Base-by-base conservation (phyloP, 2,888 invertebrate species). In the Tiliacea citrago region DNA sequence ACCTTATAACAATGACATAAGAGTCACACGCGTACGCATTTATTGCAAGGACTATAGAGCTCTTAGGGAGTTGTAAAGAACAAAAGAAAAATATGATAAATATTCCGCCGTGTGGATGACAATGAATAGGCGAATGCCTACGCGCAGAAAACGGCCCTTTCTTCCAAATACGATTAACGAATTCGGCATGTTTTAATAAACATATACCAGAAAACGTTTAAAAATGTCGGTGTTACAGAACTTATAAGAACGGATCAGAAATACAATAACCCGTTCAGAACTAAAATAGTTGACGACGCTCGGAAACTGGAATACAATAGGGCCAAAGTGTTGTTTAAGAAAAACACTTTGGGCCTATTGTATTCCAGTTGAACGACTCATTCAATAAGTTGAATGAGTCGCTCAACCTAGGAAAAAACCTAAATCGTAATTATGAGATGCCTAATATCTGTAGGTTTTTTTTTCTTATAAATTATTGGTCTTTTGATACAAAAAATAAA, bases 71-170 rank as follows among this genome's bases (percentile, higher is more conserved):
- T 10, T 24, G 9, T 39, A 55, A 51, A 60, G 18, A 68, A 72
- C 60, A 75, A 72, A 60, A 55, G 51, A 61, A 57, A 24, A 42
- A 42, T n/a, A n/a, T 42, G 61, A 13, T 49, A 35, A 29, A 39
- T 66, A 63, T 77, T 76, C 53, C 29, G 13, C 10, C 21, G n/a
- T 21, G 35, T 49, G 18, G 13, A 13, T 51, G 49, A 61, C 74
- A 73, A 73, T 65, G 60, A 73, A 60, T 21, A 73, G 21, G 12
- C 16, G 58, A 75, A 75, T 66, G 24, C 21, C 65, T 51, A 13
- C 45, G 21, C 45, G 24, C 39, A 74, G 4, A 53, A 49, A 10
- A 24, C 63, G 35, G 7, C 3, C 51, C 21, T 29, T 73, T 73
- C 21, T 60, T 53, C 35, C 21, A 49, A n/a, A 35, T 12, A 63